Base-by-base conservation (phyloP, 2,888 invertebrate genomes). In the Hyles lineata region DNA sequence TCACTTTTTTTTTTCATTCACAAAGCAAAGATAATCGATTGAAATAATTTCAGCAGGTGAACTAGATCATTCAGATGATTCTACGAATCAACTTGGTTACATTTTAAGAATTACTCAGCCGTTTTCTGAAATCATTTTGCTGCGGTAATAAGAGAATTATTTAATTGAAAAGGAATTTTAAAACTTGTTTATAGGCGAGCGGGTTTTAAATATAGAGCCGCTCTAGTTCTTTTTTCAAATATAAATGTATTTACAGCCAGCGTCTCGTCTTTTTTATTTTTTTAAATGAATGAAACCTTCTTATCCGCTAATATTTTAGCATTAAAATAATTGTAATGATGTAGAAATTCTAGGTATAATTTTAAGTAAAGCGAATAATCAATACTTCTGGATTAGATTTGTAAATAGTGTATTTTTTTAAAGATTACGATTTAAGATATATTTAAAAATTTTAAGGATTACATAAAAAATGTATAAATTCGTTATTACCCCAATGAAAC, bases 1-100 rank as follows among this genome's bases (percentile, higher is more conserved):
- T 85, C 80, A 82, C 82, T 80, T 82, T 83, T 85, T 82, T 81
- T 82, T 81, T 80, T 79, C 76, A 79, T 78, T 77, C 70, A 77
- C 70, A 55, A 83, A 80, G 70, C 75, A 73, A 73, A 74, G 74
- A 74, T 77, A 79, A 80, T 79, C 75, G 78, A 76, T 77, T 74
- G 70, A 43, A 69, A 71, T 69, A 63, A 29, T 74, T 69, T 74
- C 35, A 60, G 55, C 32, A 62, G 61, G 32, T 73, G 62, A 73
- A 70, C 70, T 73, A 70, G 73, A 70, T 62, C 70, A 72, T 55
- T 72, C 35, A 63, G 21, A 1, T 17, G 62, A 43, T 32, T 25
- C 29, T 35, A 67, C 32, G 55, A 23, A 21, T 32, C 61, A 23
- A 63, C 55, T 62, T 15, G 17, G 25, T 32, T 32, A 32, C 35